These are phyloP conservation scores for Takifugu rubripes DNA, from an alignment of 2,797 vertebrate species.

Conservation along the genomic window DNA sequence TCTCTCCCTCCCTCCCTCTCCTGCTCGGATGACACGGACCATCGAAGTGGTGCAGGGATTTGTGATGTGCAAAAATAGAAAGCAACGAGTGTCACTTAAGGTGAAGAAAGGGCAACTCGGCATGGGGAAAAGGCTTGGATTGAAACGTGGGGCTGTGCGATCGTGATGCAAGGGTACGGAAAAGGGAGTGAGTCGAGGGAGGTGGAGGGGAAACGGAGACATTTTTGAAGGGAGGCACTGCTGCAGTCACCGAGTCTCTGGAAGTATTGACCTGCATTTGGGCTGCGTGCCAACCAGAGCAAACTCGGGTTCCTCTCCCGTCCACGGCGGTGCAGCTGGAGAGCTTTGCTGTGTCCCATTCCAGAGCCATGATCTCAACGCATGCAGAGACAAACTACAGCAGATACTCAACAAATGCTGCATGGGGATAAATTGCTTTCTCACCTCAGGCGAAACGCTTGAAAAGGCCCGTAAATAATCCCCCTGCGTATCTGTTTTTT, in stretches of 20 bases:
- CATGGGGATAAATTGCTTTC: conserved; percentile 26
- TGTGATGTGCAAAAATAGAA: not conserved
- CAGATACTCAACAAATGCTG: conserved; percentile 38
- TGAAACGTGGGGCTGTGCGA: not conserved
- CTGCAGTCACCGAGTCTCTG: conserved; percentile 70
- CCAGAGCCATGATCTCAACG: conserved; percentile 36
- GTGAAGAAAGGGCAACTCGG: not conserved
- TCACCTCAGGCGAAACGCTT: not conserved
- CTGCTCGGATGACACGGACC: not conserved
- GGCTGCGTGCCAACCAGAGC: conserved; percentile 65
- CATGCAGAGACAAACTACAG: conserved; percentile 34
- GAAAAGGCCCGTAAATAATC: no score
- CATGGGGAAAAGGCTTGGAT: not conserved
- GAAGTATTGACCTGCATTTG: conserved; percentile 73
- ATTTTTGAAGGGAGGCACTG: conserved; percentile 57
- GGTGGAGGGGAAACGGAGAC: conserved; percentile 59
- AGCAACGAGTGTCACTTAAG: not conserved
- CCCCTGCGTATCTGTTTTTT: no score
- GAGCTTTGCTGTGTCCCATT: conserved; percentile 36
- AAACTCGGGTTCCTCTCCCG: conserved; percentile 42
- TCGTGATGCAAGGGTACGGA: conserved; percentile 16
- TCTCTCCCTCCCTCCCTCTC: not conserved
- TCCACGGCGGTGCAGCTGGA: conserved; percentile 46
- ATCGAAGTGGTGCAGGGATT: not conserved
- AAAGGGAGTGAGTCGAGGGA: conserved; percentile 47